Conservation (phyloP, 2,797 vertebrate species). For the Sciurus carolinensis region DNA sequence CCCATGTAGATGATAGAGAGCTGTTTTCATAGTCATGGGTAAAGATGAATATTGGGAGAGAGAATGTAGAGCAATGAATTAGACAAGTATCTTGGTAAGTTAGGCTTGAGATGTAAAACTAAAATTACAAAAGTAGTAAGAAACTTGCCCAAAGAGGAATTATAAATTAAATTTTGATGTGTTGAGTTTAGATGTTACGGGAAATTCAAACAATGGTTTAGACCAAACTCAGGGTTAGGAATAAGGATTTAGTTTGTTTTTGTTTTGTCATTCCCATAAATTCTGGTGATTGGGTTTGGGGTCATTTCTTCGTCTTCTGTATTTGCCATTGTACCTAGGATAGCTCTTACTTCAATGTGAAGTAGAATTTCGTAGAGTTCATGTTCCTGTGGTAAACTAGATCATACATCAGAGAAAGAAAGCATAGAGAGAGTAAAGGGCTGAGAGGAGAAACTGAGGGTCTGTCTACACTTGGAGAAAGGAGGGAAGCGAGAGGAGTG, state of each 20-base stretch:
- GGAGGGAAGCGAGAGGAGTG: background rate
- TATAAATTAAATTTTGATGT: background rate
- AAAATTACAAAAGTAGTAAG: background rate
- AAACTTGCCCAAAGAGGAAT: background rate
- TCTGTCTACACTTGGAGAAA: background rate
- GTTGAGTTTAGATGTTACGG: background rate
- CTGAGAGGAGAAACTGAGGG: background rate
- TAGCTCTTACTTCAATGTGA: background rate
- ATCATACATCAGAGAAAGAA: background rate
- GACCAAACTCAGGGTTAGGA: background rate
- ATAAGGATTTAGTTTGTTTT: background rate
- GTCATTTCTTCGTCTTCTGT: constrained; percentile 12
- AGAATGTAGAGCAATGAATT: background rate
- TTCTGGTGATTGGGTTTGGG: background rate
- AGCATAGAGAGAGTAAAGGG: background rate
- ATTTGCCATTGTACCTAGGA: background rate
- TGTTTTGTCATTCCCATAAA: background rate
- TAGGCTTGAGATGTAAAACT: background rate
- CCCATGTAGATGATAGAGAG: background rate
- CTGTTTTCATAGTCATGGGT: background rate
- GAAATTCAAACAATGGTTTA: background rate
- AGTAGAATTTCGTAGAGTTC: background rate
- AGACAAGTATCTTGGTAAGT: background rate
- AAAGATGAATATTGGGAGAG: background rate
- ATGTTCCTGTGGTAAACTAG: background rate